These are phyloP conservation scores for Intoshia linei DNA, from an alignment of 1,140 invertebrate genomes.

Conservation along the genomic window DNA sequence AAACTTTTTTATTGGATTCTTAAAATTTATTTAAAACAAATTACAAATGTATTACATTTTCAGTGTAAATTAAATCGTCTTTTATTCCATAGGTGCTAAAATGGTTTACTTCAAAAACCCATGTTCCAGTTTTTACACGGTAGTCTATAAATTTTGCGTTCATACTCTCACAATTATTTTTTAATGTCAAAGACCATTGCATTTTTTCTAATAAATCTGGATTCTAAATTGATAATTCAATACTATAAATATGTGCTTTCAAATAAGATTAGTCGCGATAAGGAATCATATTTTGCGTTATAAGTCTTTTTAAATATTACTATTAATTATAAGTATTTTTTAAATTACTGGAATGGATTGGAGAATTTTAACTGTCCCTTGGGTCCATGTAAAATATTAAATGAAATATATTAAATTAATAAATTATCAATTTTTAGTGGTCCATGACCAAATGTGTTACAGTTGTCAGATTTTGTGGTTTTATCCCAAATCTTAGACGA, in stretches of 20 bases:
- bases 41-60: too few relatives aligned
- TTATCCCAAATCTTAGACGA: too few relatives aligned
- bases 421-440: slow-evolving; percentile 2
- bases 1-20: too few relatives aligned
- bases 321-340: background rate
- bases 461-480: too few relatives aligned
- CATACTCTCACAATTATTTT: slow-evolving; percentile 45
- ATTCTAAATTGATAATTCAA: slow-evolving; percentile 21
- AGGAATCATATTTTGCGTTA: background rate
- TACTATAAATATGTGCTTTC: background rate
- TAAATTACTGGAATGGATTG: background rate
- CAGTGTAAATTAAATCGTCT: too few relatives aligned
- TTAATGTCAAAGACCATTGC: slow-evolving; percentile 53
- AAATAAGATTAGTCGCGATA: background rate
- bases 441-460: too few relatives aligned
- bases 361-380: background rate
- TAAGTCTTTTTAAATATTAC: background rate
- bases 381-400: background rate
- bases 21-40: too few relatives aligned
- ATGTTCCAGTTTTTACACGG: slow-evolving; percentile 62
- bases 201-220: slow-evolving; percentile 38
- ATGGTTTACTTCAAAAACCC: slow-evolving; percentile 52
- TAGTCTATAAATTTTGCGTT: slow-evolving; percentile 69
- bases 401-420: slow-evolving; percentile 3
- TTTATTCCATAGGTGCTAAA: too few relatives aligned